Percentiles rank a stretch among this genome's conserved stretches.
phyloP scores from a whole-genome alignment of 2,888 invertebrate species.

The Microplitis deprimator region DNA sequence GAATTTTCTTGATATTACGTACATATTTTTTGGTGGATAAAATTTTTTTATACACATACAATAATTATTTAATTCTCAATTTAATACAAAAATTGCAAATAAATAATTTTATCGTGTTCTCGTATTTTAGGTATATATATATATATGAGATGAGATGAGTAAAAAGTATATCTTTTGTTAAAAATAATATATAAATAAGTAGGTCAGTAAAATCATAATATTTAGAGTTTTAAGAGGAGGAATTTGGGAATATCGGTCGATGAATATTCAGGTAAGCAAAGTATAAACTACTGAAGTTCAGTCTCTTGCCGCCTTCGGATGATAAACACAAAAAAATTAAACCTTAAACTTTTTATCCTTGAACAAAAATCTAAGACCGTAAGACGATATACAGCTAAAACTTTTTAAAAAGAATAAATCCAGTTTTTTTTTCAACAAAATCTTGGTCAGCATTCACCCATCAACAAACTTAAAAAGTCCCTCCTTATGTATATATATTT shows the following conservation, averaged over 20 bases:
- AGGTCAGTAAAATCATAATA: background rate
- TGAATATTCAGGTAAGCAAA: constrained; percentile 33
- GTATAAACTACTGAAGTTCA: background rate
- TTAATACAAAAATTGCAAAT: too few relatives aligned
- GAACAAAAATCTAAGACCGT: background rate
- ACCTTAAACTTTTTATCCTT: background rate
- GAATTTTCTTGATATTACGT: too few relatives aligned
- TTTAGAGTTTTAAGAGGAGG: background rate
- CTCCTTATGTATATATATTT: background rate
- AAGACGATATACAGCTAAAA: background rate
- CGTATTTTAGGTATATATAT: too few relatives aligned
- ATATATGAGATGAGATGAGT: too few relatives aligned
- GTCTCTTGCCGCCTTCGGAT: background rate
- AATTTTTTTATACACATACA: too few relatives aligned
- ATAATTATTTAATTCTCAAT: too few relatives aligned
- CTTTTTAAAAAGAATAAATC: constrained; percentile 40
- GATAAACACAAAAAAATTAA: background rate
- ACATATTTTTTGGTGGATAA: too few relatives aligned
- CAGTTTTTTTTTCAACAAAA: constrained; percentile 1
- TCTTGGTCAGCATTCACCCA: background rate
- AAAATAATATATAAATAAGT: background rate
- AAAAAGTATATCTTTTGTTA: too few relatives aligned
- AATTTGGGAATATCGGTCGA: constrained; percentile 31
- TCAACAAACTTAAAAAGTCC: background rate
- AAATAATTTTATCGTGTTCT: too few relatives aligned